Evolutionary conservation across 2,888 invertebrate species (phyloP), one percentile per base, ranked within the genome.

Genomic region (Caenorhabditis auriculariae): DNA sequence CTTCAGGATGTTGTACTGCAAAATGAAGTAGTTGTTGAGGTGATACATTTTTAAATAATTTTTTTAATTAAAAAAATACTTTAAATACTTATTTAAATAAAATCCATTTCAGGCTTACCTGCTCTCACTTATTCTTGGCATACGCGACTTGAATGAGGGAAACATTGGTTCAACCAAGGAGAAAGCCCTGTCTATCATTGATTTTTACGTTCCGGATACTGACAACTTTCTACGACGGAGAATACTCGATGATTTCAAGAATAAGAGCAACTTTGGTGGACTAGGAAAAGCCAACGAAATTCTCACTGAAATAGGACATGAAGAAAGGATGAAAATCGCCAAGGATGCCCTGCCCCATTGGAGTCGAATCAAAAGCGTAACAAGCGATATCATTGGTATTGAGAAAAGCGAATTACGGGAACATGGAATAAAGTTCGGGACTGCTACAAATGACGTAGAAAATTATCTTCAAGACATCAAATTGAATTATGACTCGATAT

Each of bases 391-490:
- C 41, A 58, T 61, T 60, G 54, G 45, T 53, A 45, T 15, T 45
- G 57, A 61, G 50, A 57, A 49, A 49, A 61, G 32, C 29, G 50
- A 53, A 53, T 61, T 61, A 42, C 37, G 57, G 37, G 29, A 56
- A 45, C 56, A 56, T 56, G 59, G 54, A 49, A 59, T 49, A 42
- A 42, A 48, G 29, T 48, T 54, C 21, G 48, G 44, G 38, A 48
- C 49, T 38, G 29, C 35, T 35, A 35, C 48, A 32, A 54, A 42
- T 53, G 49, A 61, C 57, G 61, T 61, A 29, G 54, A 60, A 23
- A 53, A 49, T 48, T 61, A 61, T 61, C 37, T 61, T 38, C 53
- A 61, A 57, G 57, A 57, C 43, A 61, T 61, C 48, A 61, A 61
- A 61, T 52, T 43, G 32, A 61, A 61, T 54, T 61, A 58, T 61